Conservation (phyloP, 2,797 vertebrate species). For the Pagetopsis macropterus region DNA sequence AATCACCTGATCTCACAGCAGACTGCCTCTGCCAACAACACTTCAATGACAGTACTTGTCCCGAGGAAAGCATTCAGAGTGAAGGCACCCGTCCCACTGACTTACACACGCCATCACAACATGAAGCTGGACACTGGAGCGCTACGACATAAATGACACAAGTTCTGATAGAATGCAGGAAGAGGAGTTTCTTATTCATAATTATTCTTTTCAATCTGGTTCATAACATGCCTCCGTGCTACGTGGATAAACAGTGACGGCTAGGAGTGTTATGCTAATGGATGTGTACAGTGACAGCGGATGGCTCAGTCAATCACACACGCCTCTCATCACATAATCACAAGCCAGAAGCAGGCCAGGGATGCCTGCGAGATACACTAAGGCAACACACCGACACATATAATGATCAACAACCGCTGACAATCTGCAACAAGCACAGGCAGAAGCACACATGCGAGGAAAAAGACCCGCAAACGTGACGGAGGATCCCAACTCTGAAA, state of each 20-base stretch:
- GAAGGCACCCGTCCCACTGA: constrained; percentile 58
- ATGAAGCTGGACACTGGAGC: constrained; percentile 65
- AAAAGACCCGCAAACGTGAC: constrained; percentile 42
- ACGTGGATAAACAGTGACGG: constrained; percentile 57
- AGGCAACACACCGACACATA: constrained; percentile 65
- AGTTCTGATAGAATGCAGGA: constrained; percentile 67
- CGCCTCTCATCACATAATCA: constrained; percentile 79
- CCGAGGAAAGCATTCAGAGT: constrained; percentile 54
- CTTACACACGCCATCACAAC: constrained; percentile 46
- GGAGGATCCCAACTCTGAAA: constrained; percentile 40
- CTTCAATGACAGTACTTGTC: constrained; percentile 62
- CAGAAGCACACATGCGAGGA: constrained; percentile 13
- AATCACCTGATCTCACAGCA: constrained; percentile 65
- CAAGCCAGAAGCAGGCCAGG: constrained; percentile 75
- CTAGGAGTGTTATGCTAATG: constrained; percentile 74
- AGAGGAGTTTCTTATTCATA: constrained; percentile 61
- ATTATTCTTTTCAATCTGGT: constrained; percentile 64
- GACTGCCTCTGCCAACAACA: constrained; percentile 56
- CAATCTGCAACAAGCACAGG: constrained; percentile 46
- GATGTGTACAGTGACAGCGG: constrained; percentile 71
- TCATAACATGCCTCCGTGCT: constrained; percentile 32
- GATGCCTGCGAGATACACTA: constrained; percentile 66
- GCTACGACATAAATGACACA: constrained; percentile 52
- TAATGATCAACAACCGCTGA: constrained; percentile 72
- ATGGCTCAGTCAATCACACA: constrained; percentile 80